Evolutionary conservation across 2,113 vertebrate species (phyloP), one percentile per base, ranked within the genome.

Genomic region (Clinocottus analis): DNA sequence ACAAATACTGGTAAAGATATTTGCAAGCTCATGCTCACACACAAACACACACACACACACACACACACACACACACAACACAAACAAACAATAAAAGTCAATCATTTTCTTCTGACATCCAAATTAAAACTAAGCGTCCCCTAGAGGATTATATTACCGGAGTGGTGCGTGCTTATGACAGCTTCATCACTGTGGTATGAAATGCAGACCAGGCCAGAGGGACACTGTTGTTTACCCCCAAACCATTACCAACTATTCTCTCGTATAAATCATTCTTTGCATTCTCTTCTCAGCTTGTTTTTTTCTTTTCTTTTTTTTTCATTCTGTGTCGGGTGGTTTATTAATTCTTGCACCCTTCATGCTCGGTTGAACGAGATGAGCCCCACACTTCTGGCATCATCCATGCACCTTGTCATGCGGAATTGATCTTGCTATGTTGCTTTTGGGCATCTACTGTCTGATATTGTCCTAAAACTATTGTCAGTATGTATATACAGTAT

Each of bases 51-150:
- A 39, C 39, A 39, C 39, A 82, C 13, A 71, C 73, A 87, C 80
- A 84, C 73, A 82, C 82, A 37, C 47, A 45, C 56, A 49, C 51
- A 23, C 78, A 73, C 58, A 65, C 55, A 31, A 45, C 31, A 72
- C 53, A 83, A 16, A 71, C 74, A 87, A 83, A 85, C 75, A 82
- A 76, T 82, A 73, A 79, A 90, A 91, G 88, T 91, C 89, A 77
- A 92, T 93, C 90, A 90, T 89, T 85, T 88, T 79, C 79, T 60
- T 67, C 56, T 91, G 90, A 91, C 92, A 87, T 80, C 83, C 85
- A 92, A 92, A 93, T 93, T 91, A 93, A 92, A 91, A 89, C 79
- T 84, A 90, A 92, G 75, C 83, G 55, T 86, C 74, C 90, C 80
- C 80, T 35, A 41, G 84, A 88, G 89, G 87, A 90, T 77, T 86